phyloP scores from a whole-genome alignment of 2,888 invertebrate genomes.

The Tinea trinotella region DNA sequence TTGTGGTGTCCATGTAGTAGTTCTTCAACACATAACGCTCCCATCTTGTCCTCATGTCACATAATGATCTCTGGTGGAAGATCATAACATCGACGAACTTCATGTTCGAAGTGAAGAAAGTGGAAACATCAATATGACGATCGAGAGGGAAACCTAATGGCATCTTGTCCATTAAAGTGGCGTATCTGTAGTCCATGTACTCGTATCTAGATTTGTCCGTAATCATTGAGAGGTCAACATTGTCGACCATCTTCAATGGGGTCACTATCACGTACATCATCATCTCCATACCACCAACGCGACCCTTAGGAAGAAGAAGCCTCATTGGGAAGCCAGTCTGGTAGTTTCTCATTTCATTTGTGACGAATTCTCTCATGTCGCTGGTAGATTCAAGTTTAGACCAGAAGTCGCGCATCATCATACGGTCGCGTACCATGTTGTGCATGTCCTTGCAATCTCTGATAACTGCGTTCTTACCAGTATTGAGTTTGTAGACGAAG shows the following conservation, averaged over 20 bases:
- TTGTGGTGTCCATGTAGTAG: conserved; percentile 33
- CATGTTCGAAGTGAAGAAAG: conserved; percentile 78
- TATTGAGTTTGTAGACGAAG: conserved; percentile 72
- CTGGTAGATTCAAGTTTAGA: conserved; percentile 72
- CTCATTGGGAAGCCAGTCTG: conserved; percentile 81
- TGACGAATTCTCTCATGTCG: conserved; percentile 42
- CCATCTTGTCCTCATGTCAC: conserved; percentile 61
- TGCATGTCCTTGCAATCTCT: conserved; percentile 76
- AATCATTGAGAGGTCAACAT: conserved; percentile 52
- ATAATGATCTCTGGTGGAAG: conserved; percentile 71
- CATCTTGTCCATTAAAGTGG: conserved; percentile 70
- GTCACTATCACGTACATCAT: conserved; percentile 75
- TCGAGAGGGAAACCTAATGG: conserved; percentile 84
- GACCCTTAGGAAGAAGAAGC: conserved; percentile 80
- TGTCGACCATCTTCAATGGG: conserved; percentile 62
- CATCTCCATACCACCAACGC: conserved; percentile 75
- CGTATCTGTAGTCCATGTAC: conserved; percentile 44
- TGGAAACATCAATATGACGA: conserved; percentile 71
- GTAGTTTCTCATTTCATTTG: conserved; percentile 52
- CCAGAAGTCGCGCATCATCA: conserved; percentile 75
- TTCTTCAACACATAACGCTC: conserved; percentile 47
- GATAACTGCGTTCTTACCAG: conserved; percentile 77
- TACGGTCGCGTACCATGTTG: conserved; percentile 76
- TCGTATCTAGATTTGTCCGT: conserved; percentile 37
- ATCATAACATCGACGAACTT: conserved; percentile 76